Percentiles rank a stretch among this genome's conserved stretches.
Evolutionary conservation across 2,888 invertebrate species (phyloP).

Genomic region (Polymixis lichenea): DNA sequence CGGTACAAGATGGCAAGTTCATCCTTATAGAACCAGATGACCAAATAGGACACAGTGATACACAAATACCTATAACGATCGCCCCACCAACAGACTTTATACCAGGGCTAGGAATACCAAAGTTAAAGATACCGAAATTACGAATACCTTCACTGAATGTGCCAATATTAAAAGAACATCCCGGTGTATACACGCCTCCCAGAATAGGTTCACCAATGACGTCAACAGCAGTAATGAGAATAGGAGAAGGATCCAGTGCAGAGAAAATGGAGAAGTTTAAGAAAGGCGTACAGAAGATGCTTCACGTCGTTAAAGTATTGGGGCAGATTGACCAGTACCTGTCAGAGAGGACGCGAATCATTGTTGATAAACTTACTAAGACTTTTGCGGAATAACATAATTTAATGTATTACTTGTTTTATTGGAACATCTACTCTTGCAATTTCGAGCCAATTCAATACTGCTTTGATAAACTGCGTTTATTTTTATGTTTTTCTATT

Average conservation of each 20-base stretch:
- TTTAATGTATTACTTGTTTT: conserved; percentile 12
- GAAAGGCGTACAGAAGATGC: conserved; percentile 85
- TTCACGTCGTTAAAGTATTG: conserved; percentile 85
- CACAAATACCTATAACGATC: conserved; percentile 74
- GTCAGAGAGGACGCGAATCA: conserved; percentile 83
- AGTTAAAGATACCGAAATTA: conserved; percentile 73
- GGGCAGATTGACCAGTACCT: conserved; percentile 85
- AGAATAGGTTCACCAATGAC: conserved; percentile 76
- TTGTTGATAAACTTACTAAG: conserved; percentile 84
- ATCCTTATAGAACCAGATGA: conserved; percentile 78
- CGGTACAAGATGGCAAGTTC: conserved; percentile 82
- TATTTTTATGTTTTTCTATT: no score
- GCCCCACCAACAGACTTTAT: conserved; percentile 81
- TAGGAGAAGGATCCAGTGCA: conserved; percentile 81
- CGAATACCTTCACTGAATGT: conserved; percentile 76
- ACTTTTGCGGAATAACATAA: conserved; percentile 79
- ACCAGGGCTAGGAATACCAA: conserved; percentile 71
- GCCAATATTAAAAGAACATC: conserved; percentile 74
- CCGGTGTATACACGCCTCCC: conserved; percentile 70
- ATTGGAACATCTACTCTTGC: conserved; percentile 1
- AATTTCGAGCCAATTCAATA: neutral
- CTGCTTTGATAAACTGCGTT: no score
- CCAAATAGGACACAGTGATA: conserved; percentile 78
- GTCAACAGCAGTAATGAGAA: conserved; percentile 70
- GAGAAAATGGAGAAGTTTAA: conserved; percentile 86